These are phyloP conservation scores for Heteromyza rotundicornis DNA, from an alignment of 2,888 invertebrate genomes.

Conservation along the genomic window DNA sequence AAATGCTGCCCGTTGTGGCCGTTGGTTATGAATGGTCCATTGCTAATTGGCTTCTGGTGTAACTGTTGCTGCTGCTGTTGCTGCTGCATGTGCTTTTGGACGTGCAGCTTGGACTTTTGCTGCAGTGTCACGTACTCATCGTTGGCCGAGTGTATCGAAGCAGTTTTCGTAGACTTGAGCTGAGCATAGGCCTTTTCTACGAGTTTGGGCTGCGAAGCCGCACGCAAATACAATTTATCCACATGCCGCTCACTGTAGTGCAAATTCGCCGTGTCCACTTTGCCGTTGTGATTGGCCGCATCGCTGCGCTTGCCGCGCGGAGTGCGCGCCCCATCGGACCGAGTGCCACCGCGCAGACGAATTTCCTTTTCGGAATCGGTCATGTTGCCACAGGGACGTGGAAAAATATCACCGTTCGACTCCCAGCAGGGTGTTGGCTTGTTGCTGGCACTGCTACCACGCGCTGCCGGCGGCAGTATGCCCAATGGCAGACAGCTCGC, in stretches of 20 bases:
- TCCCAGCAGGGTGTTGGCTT: conserved; percentile 80
- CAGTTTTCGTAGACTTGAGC: conserved; percentile 55
- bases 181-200: conserved; percentile 62
- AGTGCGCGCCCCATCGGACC: conserved; percentile 73
- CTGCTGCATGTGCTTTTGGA: conserved; percentile 42
- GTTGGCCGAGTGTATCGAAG: conserved; percentile 43
- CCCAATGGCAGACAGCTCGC: conserved; percentile 80
- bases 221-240: conserved; percentile 73
- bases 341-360: conserved; percentile 68
- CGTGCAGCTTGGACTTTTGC: conserved; percentile 36
- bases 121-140: conserved; percentile 58
- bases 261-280: conserved; percentile 43
- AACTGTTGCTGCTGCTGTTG: conserved; percentile 36
- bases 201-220: conserved; percentile 66
- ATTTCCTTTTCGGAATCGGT: conserved; percentile 79
- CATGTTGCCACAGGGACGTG: conserved; percentile 80
- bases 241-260: conserved; percentile 75
- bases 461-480: conserved; percentile 67
- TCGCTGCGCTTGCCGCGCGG: conserved; percentile 57
- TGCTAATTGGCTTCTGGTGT: conserved; percentile 34
- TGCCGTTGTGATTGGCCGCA: conserved; percentile 16
- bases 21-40: conserved; percentile 50
- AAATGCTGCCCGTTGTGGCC: conserved; percentile 56
- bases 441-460: conserved; percentile 33
- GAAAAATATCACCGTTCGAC: conserved; percentile 80